Base-by-base conservation (phyloP, 2,888 invertebrate species). In the Acanthosepion pharaonis region DNA sequence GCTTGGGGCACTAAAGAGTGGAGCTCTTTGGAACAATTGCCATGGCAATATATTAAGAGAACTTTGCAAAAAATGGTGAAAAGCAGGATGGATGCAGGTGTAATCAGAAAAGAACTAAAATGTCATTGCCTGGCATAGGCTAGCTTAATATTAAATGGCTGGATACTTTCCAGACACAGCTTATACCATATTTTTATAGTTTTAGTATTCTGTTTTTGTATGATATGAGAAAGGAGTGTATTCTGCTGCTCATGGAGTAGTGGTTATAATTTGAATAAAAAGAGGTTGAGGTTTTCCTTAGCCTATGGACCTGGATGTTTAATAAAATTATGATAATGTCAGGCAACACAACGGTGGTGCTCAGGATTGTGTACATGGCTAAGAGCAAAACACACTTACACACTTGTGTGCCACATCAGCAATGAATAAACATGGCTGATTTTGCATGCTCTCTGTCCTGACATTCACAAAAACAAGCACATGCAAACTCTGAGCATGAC, bases 391-490 rank as follows among this genome's bases (percentile, higher is more conserved):
- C 33, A 33, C n/a, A 78, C 8, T 55, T 55, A 78, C 18, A 11
- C 78, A 15, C 78, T n/a, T 78, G 15, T 33, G 5, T 78, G n/a
- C n/a, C 78, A 78, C 5, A 33, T 78, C 78, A n/a, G 78, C 78
- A 78, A 78, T 78, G n/a, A n/a, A 78, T 78, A n/a, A 78, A 78
- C 78, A 33, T 59, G 59, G 59, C 78, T 78, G 78, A 78, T 78
- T 78, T 15, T 78, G 78, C n/a, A 78, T 78, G 78, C 78, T 78
- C 78, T 78, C 78, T 78, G n/a, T 1, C n/a, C 78, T 78, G 78
- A 78, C 78, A 15, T 78, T 78, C 18, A n/a, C 78, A 78, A 78
- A 78, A 78, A 78, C n/a, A 33, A 78, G n/a, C n/a, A n/a, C n/a
- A 78, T 78, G 15, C 15, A 78, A 78, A 78, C 33, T 33, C n/a